Evolutionary conservation across 2,113 vertebrate genomes (phyloP).

Genomic region (Sceloporus undulatus): DNA sequence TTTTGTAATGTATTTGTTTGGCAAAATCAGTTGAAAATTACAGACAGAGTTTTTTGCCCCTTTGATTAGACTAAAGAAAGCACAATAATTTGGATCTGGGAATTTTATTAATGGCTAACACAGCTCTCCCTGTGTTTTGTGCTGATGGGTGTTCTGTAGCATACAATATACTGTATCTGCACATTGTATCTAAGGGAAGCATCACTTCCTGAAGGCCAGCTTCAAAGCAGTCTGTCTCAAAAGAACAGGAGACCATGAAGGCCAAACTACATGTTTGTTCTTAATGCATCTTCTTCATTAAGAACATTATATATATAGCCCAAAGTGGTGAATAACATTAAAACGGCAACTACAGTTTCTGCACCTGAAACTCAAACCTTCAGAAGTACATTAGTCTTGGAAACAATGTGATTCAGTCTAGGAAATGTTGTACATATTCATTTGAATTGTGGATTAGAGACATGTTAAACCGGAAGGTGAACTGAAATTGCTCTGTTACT

Average conservation of each 20-base stretch:
- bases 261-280: not conserved
- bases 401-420: not conserved
- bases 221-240: not conserved
- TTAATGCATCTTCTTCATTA: too few species aligned
- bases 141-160: not conserved
- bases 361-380: not conserved
- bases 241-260: not conserved
- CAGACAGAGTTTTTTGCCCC: too few species aligned
- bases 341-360: not conserved
- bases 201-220: not conserved
- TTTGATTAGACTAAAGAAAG: too few species aligned
- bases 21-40: too few species aligned
- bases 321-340: too few species aligned
- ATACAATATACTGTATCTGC: not conserved
- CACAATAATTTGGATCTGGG: too few species aligned
- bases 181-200: not conserved
- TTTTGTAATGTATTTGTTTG: too few species aligned
- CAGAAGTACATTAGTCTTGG: not conserved
- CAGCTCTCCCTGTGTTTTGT: too few species aligned
- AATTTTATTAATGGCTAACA: too few species aligned
- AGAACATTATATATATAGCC: too few species aligned
- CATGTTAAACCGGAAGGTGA: not conserved
- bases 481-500: not conserved
- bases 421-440: not conserved
- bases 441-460: constrained; percentile 4